Conservation (phyloP, 2,888 invertebrate species). For the Luperina nickerlii region DNA sequence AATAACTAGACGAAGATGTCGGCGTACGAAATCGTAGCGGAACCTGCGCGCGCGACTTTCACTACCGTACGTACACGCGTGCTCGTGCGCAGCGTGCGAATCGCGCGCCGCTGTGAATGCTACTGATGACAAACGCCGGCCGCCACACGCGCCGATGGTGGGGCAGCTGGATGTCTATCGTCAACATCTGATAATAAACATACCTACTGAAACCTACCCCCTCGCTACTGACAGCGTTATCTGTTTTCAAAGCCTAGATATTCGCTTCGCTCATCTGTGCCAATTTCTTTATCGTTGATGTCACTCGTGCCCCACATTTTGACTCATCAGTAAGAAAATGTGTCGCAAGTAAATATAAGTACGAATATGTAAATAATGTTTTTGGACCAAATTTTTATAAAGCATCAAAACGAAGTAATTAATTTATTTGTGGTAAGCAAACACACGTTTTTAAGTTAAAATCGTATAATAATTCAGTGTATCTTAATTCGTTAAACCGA, state of each 20-base stretch:
- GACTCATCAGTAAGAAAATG: slow-evolving; percentile 36
- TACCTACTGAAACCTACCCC: slow-evolving; percentile 79
- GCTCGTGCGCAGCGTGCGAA: slow-evolving; percentile 82
- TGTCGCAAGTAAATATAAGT: slow-evolving; percentile 50
- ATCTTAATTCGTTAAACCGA: slow-evolving; percentile 29
- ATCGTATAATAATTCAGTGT: background rate
- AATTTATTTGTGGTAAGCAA: background rate
- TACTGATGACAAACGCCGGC: slow-evolving; percentile 76
- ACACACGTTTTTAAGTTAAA: background rate
- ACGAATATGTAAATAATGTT: slow-evolving; percentile 26
- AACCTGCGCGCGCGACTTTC: slow-evolving; percentile 88
- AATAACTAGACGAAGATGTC: slow-evolving; percentile 88
- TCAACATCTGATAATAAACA: slow-evolving; percentile 79
- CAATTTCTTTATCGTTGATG: slow-evolving; percentile 70
- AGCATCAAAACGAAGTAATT: slow-evolving; percentile 7
- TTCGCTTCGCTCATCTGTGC: slow-evolving; percentile 66
- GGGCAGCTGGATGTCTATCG: slow-evolving; percentile 73
- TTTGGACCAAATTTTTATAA: slow-evolving; percentile 9
- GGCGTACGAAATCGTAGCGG: slow-evolving; percentile 85
- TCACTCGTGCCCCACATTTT: slow-evolving; percentile 58
- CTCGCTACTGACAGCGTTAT: slow-evolving; percentile 68
- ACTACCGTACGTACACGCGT: slow-evolving; percentile 80
- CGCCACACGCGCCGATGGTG: slow-evolving; percentile 72
- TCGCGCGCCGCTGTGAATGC: slow-evolving; percentile 83
- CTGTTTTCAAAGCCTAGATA: slow-evolving; percentile 70